A percentile compares a stretch with the other conserved stretches of the same genome.
Conservation (phyloP, 2,888 invertebrate genomes). For the Eupithecia dodoneata region DNA sequence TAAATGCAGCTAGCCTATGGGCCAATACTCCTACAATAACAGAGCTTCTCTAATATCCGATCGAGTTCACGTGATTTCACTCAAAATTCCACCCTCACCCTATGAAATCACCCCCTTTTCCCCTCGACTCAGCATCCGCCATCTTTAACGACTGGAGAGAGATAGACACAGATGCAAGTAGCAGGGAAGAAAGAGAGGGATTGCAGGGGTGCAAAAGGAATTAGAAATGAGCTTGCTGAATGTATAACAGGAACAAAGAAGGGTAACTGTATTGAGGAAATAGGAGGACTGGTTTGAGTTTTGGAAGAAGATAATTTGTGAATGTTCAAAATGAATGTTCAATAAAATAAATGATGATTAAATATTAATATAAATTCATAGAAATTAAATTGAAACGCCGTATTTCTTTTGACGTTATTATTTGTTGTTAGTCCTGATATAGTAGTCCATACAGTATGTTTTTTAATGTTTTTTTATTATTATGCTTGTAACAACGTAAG, state of each 20-base stretch:
- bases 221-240: slow-evolving; percentile 61
- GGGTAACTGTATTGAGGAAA: slow-evolving; percentile 49
- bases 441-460: too few relatives aligned
- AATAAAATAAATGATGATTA: too few relatives aligned
- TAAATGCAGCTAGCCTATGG: slow-evolving; percentile 22
- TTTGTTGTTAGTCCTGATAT: neutral
- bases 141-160: slow-evolving; percentile 63
- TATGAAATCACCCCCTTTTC: slow-evolving; percentile 62
- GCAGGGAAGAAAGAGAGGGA: slow-evolving; percentile 44
- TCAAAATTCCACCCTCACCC: slow-evolving; percentile 67
- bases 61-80: slow-evolving; percentile 60
- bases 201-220: slow-evolving; percentile 63
- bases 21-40: slow-evolving; percentile 20
- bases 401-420: neutral
- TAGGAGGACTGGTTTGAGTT: slow-evolving; percentile 34
- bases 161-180: slow-evolving; percentile 38
- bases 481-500: neutral
- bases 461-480: too few relatives aligned
- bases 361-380: too few relatives aligned
- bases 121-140: slow-evolving; percentile 75
- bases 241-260: slow-evolving; percentile 65
- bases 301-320: neutral
- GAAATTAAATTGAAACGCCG: neutral
- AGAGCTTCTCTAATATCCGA: slow-evolving; percentile 64
- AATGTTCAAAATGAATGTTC: neutral